phyloP scores from a whole-genome alignment of 1,140 invertebrate genomes.

The Drosophila tropicalis region DNA sequence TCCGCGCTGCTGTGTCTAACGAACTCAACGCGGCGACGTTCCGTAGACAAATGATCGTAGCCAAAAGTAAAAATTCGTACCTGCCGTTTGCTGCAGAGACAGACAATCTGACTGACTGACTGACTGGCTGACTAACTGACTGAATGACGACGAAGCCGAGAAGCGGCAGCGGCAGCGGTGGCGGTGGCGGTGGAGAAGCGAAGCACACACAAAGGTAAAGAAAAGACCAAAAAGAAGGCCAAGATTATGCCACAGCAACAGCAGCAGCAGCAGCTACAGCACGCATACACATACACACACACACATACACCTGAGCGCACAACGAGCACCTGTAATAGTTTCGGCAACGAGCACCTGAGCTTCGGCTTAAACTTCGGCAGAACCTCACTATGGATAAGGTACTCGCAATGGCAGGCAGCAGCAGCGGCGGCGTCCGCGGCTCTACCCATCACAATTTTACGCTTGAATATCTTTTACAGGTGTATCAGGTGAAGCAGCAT shows the following conservation, averaged over 20 bases:
- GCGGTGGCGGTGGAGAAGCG: conserved; percentile 27
- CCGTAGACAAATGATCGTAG: conserved; percentile 82
- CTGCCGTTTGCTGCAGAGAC: conserved; percentile 38
- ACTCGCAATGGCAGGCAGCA: conserved; percentile 33
- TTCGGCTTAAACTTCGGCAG: conserved; percentile 27
- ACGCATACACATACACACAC: conserved; percentile 6
- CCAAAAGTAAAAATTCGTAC: conserved; percentile 74
- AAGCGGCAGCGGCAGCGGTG: conserved; percentile 33
- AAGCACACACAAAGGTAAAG: conserved; percentile 53
- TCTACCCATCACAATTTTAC: conserved; percentile 22
- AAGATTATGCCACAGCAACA: conserved; percentile 71
- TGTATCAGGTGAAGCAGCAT: conserved; percentile 6
- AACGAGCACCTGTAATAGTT: conserved; percentile 55
- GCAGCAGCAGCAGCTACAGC: background rate
- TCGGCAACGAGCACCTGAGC: conserved; percentile 21
- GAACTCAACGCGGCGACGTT: conserved; percentile 76
- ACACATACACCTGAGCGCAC: conserved; percentile 23
- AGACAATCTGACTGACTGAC: conserved; percentile 64
- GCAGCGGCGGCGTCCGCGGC: conserved; percentile 25
- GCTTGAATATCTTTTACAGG: conserved; percentile 8
- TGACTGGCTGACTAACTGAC: conserved; percentile 77
- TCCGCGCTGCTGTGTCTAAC: conserved; percentile 67
- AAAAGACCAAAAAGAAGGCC: conserved; percentile 73
- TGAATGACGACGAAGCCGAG: conserved; percentile 32
- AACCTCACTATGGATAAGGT: conserved; percentile 20